These are phyloP conservation scores for Colinus virginianus DNA, from an alignment of 2,113 vertebrate species.

Conservation along the genomic window DNA sequence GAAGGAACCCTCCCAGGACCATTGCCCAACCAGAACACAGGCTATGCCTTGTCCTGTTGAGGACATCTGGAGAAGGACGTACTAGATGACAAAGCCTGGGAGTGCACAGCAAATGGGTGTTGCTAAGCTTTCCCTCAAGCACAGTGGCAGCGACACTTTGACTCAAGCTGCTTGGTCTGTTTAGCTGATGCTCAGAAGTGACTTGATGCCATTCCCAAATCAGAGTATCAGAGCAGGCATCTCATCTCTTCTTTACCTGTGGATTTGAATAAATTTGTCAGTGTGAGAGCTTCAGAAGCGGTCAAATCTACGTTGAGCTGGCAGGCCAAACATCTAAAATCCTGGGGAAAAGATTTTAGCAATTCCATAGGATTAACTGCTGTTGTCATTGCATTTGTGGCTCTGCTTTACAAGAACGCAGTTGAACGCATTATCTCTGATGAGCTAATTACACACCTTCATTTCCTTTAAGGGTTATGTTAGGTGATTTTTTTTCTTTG, in stretches of 20 bases:
- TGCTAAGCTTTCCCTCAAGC: not conserved
- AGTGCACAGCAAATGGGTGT: not conserved
- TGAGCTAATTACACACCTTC: not conserved
- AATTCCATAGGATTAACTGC: not conserved
- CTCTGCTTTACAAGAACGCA: not conserved
- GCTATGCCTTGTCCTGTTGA: accelerated
- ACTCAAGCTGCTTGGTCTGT: not conserved
- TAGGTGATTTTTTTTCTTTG: not conserved
- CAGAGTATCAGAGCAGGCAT: not conserved
- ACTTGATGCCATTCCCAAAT: accelerated
- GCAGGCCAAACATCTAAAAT: not conserved
- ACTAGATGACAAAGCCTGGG: not conserved
- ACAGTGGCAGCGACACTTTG: not conserved
- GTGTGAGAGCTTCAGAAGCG: not conserved
- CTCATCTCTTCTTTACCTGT: not conserved
- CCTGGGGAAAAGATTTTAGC: not conserved
- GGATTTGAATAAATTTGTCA: not conserved
- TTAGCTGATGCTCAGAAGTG: not conserved
- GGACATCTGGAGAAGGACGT: not conserved
- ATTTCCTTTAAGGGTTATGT: not conserved
- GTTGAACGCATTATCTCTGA: not conserved
- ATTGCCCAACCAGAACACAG: not conserved
- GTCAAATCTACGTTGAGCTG: not conserved
- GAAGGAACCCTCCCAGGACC: not conserved
- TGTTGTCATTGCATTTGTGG: not conserved